A percentile compares a stretch with the other conserved stretches of the same genome.
Conservation (phyloP, 2,113 vertebrate species). For the Aspidoscelis tigris region DNA sequence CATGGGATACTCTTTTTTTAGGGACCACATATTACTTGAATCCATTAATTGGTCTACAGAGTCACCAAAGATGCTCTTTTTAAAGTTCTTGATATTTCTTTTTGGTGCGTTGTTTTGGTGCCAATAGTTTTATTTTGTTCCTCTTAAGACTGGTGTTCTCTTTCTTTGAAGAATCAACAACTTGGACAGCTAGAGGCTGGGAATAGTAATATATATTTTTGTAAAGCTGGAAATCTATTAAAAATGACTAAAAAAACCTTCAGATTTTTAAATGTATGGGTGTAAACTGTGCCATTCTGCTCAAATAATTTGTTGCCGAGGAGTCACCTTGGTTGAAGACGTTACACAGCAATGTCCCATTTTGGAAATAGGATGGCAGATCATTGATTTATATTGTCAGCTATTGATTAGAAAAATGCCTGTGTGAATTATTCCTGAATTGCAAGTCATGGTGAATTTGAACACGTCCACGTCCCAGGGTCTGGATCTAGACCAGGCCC, state of each 20-base stretch:
- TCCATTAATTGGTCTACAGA: no score
- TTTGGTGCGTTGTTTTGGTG: not conserved
- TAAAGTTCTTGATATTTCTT: not conserved
- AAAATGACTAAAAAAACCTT: not conserved
- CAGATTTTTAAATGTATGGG: not conserved
- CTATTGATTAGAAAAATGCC: not conserved
- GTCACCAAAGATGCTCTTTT: not conserved
- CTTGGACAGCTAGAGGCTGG: not conserved
- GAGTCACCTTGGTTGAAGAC: not conserved
- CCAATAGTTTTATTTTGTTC: not conserved
- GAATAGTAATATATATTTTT: not conserved
- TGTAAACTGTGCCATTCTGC: not conserved
- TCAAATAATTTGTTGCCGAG: not conserved
- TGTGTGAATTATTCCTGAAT: not conserved
- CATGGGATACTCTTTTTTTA: not conserved
- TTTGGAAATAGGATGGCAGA: not conserved
- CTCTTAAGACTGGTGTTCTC: not conserved
- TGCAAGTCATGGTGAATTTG: no score
- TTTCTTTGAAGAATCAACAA: conserved; percentile 2
- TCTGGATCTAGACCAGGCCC: not conserved
- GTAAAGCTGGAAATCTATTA: no score
- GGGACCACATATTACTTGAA: not conserved
- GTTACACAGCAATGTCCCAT: no score
- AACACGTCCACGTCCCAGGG: not conserved
- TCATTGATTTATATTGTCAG: not conserved